Evolutionary conservation across 2,888 invertebrate species (phyloP).

Genomic region (Lepidocyrtinus sp.): DNA sequence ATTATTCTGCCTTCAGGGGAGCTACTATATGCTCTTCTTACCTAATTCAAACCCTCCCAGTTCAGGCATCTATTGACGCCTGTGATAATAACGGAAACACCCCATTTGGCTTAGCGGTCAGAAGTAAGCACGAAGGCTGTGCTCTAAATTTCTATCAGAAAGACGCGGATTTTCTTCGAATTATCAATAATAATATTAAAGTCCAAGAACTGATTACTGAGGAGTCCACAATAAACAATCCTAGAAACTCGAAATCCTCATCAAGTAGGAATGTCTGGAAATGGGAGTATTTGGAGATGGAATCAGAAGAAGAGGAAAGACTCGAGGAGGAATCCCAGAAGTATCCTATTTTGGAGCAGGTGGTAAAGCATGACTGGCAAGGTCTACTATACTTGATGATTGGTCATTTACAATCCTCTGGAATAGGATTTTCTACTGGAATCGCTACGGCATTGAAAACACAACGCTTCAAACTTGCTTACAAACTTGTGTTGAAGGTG

Average conservation of each 20-base stretch:
- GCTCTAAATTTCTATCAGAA: conserved; percentile 66
- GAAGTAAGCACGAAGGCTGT: conserved; percentile 73
- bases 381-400: conserved; percentile 74
- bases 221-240: background rate
- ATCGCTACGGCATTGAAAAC: conserved; percentile 73
- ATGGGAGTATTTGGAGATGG: conserved; percentile 21
- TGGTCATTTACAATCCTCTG: conserved; percentile 72
- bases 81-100: conserved; percentile 73
- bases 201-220: conserved; percentile 28
- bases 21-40: conserved; percentile 73
- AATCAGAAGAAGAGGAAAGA: conserved; percentile 37
- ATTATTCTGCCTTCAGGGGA: conserved; percentile 73
- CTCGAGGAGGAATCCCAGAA: conserved; percentile 26
- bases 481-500: conserved; percentile 72
- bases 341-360: conserved; percentile 70
- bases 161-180: conserved; percentile 63
- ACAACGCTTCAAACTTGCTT: conserved; percentile 73
- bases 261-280: conserved; percentile 42
- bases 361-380: conserved; percentile 73
- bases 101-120: conserved; percentile 73
- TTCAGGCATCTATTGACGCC: conserved; percentile 40
- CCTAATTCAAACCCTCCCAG: conserved; percentile 67
- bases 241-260: background rate
- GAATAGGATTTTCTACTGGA: conserved; percentile 71
- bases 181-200: conserved; percentile 51